Conservation (phyloP, 2,888 invertebrate genomes). For the Tridacna gigas region DNA sequence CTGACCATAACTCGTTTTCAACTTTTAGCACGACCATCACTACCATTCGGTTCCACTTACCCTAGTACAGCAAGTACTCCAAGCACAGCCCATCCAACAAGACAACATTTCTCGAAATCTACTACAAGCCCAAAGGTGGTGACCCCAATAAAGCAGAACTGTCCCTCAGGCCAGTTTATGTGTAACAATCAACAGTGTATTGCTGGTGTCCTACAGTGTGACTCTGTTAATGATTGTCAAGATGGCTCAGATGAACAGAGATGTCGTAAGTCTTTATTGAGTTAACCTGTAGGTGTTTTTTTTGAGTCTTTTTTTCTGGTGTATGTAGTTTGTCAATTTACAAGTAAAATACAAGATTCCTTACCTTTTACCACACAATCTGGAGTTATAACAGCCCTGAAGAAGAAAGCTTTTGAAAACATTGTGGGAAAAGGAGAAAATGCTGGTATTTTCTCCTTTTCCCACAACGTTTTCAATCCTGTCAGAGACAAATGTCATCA, state of each 20-base stretch:
- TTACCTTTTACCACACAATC: too few relatives aligned
- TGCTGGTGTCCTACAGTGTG: slow-evolving; percentile 71
- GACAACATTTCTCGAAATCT: slow-evolving; percentile 9
- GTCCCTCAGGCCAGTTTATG: slow-evolving; percentile 66
- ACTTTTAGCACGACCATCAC: slow-evolving; percentile 24
- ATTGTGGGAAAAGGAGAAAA: too few relatives aligned
- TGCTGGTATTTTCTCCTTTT: too few relatives aligned
- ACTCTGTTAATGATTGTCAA: slow-evolving; percentile 71
- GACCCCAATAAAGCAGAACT: slow-evolving; percentile 49
- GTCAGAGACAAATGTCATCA: not conserved
- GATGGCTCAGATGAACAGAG: slow-evolving; percentile 72
- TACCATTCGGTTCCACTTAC: slow-evolving; percentile 28
- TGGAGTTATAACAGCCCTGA: too few relatives aligned
- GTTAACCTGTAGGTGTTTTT: too few relatives aligned
- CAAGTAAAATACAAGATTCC: too few relatives aligned
- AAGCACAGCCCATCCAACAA: slow-evolving; percentile 20
- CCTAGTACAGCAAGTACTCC: slow-evolving; percentile 19
- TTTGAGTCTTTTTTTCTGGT: too few relatives aligned
- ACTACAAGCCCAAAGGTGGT: slow-evolving; percentile 33
- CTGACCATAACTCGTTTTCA: not conserved
- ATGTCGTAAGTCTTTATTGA: slow-evolving; percentile 36
- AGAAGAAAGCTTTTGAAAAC: too few relatives aligned
- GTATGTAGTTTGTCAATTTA: too few relatives aligned
- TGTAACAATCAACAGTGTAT: slow-evolving; percentile 71
- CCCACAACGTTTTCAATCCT: too few relatives aligned